Percentiles rank a stretch among this genome's conserved stretches.
Conservation (phyloP, 2,888 invertebrate genomes). For the Dexiosoma caninum region DNA sequence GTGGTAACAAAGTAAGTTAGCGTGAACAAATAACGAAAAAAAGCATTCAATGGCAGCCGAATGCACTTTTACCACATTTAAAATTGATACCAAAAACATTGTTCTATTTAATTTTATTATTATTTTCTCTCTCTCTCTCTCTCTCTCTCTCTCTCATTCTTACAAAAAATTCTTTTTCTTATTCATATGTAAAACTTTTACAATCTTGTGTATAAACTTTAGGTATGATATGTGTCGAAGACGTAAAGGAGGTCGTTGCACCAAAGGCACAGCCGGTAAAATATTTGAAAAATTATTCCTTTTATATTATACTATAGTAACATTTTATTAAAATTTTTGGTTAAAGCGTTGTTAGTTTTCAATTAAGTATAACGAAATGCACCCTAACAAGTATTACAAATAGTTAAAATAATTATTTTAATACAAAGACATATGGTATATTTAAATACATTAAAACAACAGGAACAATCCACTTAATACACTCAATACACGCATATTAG, state of each 20-base stretch:
- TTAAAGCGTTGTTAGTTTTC: conserved; percentile 49
- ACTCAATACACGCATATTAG: neutral
- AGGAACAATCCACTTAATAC: conserved; percentile 12
- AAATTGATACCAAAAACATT: neutral
- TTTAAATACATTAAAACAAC: conserved; percentile 8
- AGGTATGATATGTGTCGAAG: conserved; percentile 99
- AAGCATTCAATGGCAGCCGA: neutral
- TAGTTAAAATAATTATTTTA: conserved; percentile 6
- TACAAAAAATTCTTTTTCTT: conserved; percentile 10
- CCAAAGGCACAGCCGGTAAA: conserved; percentile 99
- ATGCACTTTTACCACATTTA: no score
- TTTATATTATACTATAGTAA: conserved; percentile 10
- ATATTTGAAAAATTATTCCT: conserved; percentile 65
- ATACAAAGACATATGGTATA: neutral
- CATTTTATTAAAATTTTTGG: conserved; percentile 52
- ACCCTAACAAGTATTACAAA: conserved; percentile 40
- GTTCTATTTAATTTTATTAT: neutral
- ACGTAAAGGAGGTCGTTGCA: conserved; percentile 97
- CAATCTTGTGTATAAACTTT: conserved; percentile 74
- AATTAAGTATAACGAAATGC: conserved; percentile 22
- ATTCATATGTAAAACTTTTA: conserved; percentile 15
- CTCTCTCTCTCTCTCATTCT: neutral
- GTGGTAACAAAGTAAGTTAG: conserved; percentile 95
- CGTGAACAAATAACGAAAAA: neutral
- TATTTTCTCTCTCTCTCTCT: conserved; percentile 2